A percentile compares a stretch with the other conserved stretches of the same genome.
phyloP scores from a whole-genome alignment of 2,113 vertebrate species.

The Pyrgilauda ruficollis region DNA sequence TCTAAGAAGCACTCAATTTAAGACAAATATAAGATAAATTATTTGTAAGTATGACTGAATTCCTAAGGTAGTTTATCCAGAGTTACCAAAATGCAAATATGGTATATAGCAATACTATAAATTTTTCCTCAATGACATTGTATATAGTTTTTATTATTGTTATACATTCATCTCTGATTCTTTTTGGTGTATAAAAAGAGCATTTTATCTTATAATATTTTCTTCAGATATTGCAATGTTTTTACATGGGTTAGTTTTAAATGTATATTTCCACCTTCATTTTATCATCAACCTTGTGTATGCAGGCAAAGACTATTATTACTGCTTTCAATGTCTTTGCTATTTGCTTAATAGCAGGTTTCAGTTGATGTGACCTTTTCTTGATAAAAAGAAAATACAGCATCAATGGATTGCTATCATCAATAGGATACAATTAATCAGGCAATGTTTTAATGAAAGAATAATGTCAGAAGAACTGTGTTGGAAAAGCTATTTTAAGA shows the following conservation, averaged over 20 bases:
- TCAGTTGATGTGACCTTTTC: constrained; percentile 62
- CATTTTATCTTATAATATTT: not conserved
- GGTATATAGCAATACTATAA: not conserved
- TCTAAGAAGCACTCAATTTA: not conserved
- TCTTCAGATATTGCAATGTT: constrained; percentile 13
- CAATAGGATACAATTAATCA: constrained; percentile 67
- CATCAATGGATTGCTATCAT: constrained; percentile 59
- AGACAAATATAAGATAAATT: not conserved
- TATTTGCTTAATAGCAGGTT: constrained; percentile 68
- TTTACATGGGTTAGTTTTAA: constrained; percentile 23
- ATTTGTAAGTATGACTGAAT: not conserved
- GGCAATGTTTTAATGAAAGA: constrained; percentile 65
- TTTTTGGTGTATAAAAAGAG: not conserved
- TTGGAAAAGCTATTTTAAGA: constrained; percentile 67
- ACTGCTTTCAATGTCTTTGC: constrained; percentile 55
- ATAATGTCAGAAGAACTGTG: constrained; percentile 58
- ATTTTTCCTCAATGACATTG: not conserved
- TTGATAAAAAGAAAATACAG: constrained; percentile 62
- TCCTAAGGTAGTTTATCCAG: not conserved
- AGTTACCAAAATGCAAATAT: not conserved
- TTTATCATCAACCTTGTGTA: constrained; percentile 21
- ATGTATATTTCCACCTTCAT: constrained; percentile 12
- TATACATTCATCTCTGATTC: not conserved
- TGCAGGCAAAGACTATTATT: constrained; percentile 41
- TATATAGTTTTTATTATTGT: not conserved